Conservation (phyloP, 2,113 vertebrate species). For the Apistogramma diplotaenia region DNA sequence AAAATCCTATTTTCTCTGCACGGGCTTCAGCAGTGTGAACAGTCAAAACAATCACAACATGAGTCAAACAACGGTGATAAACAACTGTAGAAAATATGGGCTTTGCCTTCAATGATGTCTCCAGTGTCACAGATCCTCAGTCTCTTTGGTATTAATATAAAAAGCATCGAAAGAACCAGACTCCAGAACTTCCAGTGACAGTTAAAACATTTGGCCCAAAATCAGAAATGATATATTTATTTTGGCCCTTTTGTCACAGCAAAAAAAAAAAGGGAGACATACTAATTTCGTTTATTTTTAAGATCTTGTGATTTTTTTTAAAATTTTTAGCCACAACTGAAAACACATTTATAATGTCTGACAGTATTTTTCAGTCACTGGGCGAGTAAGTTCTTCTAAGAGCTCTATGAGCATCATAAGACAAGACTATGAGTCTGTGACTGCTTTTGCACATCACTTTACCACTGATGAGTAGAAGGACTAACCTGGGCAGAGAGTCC, state of each 20-base stretch:
- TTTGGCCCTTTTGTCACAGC: not conserved
- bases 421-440: not conserved
- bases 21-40: too few relatives aligned
- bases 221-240: not conserved
- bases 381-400: not conserved
- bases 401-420: not conserved
- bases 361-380: too few relatives aligned
- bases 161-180: too few relatives aligned
- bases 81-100: too few relatives aligned
- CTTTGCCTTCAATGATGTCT: too few relatives aligned
- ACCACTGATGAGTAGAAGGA: not conserved
- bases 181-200: not conserved
- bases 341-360: not conserved
- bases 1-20: not conserved
- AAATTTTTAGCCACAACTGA: not conserved
- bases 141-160: too few relatives aligned
- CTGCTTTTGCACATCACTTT: not conserved
- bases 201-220: accelerated
- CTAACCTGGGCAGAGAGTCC: constrained; percentile 82
- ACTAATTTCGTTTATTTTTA: not conserved
- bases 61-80: too few relatives aligned
- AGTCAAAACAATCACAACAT: too few relatives aligned
- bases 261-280: not conserved
- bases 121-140: too few relatives aligned
- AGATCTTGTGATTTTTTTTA: not conserved